Conservation (phyloP, 30 jellyfish, hydroid and myxozoan species). For the Aurelia sp. region DNA sequence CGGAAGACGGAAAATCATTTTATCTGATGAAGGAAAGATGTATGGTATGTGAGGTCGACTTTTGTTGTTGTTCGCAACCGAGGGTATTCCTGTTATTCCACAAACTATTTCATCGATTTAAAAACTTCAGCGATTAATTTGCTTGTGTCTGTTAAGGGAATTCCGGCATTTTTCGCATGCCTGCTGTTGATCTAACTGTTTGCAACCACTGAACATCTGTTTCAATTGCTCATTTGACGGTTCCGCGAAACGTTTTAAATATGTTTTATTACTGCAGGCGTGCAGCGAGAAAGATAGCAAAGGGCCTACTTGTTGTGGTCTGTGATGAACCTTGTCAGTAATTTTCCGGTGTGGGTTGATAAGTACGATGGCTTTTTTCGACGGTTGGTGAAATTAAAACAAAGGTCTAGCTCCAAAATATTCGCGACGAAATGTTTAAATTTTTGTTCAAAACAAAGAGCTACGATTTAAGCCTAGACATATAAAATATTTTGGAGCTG, state of each 20-base stretch:
- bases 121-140: constrained; percentile 59
- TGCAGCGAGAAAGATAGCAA: background rate
- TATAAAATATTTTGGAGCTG: no score
- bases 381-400: no score
- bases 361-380: no score
- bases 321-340: no score
- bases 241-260: background rate
- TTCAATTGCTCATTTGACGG: background rate
- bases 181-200: constrained; percentile 3
- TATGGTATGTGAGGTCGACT: constrained; percentile 76
- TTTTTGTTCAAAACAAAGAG: no score
- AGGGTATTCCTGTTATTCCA: constrained; percentile 40
- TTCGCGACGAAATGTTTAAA: no score
- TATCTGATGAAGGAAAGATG: constrained; percentile 98
- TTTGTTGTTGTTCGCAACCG: background rate
- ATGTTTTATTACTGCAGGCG: background rate
- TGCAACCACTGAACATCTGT: background rate
- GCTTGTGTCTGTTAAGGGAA: constrained; percentile 7
- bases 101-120: constrained; percentile 40
- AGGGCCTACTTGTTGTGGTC: no score
- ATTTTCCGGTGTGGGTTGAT: no score
- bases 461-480: no score
- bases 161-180: constrained; percentile 61
- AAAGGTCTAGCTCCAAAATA: no score
- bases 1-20: constrained; percentile 92